phyloP scores from a whole-genome alignment of 2,797 vertebrate species.

The Rhinella marina region DNA sequence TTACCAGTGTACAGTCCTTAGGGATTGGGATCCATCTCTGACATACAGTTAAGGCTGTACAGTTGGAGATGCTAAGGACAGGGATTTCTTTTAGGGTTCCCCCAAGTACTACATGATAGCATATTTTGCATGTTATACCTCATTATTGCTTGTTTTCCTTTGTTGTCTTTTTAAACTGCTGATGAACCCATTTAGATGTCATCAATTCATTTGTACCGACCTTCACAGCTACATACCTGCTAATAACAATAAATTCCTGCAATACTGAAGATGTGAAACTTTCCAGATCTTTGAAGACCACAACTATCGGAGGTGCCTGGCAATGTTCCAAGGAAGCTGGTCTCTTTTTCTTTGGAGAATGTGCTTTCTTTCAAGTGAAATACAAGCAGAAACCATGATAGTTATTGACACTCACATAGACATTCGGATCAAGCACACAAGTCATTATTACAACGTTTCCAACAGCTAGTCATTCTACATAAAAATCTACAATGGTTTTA shows the following conservation, averaged over 20 bases:
- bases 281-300: slow-evolving; percentile 94
- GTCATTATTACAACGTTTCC: background rate
- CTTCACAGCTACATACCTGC: slow-evolving; percentile 81
- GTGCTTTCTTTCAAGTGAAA: slow-evolving; percentile 35
- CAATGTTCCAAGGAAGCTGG: slow-evolving; percentile 67
- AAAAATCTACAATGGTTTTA: too few relatives aligned
- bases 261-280: slow-evolving; percentile 89
- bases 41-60: too few relatives aligned
- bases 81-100: too few relatives aligned
- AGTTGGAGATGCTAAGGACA: too few relatives aligned
- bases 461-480: too few relatives aligned
- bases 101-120: too few relatives aligned
- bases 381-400: background rate
- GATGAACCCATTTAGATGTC: background rate
- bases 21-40: too few relatives aligned
- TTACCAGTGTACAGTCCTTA: too few relatives aligned
- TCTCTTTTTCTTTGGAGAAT: slow-evolving; percentile 78
- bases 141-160: too few relatives aligned
- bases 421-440: background rate
- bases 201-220: background rate
- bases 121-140: too few relatives aligned
- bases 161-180: too few relatives aligned
- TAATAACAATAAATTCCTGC: slow-evolving; percentile 91
- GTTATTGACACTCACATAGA: background rate
- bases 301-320: slow-evolving; percentile 83